Base-by-base conservation (phyloP, 2,888 invertebrate species). In the Eupithecia vulgata region DNA sequence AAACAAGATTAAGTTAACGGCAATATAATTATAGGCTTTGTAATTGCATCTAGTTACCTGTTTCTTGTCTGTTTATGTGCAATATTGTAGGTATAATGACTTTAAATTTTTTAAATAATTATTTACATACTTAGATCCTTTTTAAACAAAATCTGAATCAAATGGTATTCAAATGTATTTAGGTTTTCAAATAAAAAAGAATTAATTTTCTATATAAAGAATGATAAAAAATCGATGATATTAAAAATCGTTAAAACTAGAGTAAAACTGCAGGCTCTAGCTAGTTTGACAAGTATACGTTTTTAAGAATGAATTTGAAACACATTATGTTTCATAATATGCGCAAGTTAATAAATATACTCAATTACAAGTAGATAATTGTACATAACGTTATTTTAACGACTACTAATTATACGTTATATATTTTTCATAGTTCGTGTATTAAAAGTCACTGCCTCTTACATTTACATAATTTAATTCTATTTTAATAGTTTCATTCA, bases 341-440 rank as follows among this genome's bases (percentile, higher is more conserved):
- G 72, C 71, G 75, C 68, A 69, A 59, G 71, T 68, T 68, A 73
- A 74, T 78, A 78, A 76, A 78, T 78, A 71, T 12, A 75, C 68
- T 75, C 75, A 74, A 77, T 78, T 76, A 75, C 74, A 72, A 70
- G 71, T 73, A 76, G 62, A 70, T 74, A 72, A 76, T 77, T 76
- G 71, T 70, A 71, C 69, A 59, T 70, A 68, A 77, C 72, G 67
- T 67, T 73, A 73, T 62, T 73, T 74, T 76, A 79, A 79, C 75
- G 73, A 71, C 71, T 77, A 70, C 59, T 79, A 78, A 79, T 77
- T 76, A 77, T 70, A 71, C 59, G 73, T 71, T 78, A 66, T 68
- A 64, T 69, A 21, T 68, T 72, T 68, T 67, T 65, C 70, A 75
- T 73, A 75, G 73, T 69, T 72, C 59, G 72, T 35, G 76, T 71